Evolutionary conservation across 2,888 invertebrate genomes (phyloP), one percentile per base, ranked within the genome.

Genomic region (Pilophorus perplexus): DNA sequence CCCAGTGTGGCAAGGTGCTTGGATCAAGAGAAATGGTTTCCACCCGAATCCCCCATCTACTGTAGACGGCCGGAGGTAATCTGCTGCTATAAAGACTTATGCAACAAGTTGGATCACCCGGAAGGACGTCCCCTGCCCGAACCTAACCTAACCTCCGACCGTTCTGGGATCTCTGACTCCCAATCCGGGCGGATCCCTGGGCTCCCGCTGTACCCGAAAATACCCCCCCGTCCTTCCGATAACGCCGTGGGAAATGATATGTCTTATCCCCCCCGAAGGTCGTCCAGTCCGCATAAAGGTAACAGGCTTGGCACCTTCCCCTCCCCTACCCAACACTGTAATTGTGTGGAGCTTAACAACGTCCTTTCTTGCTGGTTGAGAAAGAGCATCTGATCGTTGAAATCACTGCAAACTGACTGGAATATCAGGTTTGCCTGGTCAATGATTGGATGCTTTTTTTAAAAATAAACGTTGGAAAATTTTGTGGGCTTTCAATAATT

Each of bases 11-110:
- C 14, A n/a, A 82, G 83, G 77, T 83, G 83, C 76, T 75, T 81
- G 74, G 74, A 79, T 73, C 78, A 77, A 77, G 73, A 74, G 70
- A 73, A 78, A 68, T 80, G 80, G 81, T 82, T 85, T 75, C 85
- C 85, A 73, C 84, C 84, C 73, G 85, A 84, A 77, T 77, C 79
- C 73, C 81, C 84, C 52, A 37, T 54, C 40, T 27, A 14, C 23
- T 69, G 69, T 64, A 67, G 52, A 42, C 18, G 62, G 18, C 3
- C 25, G n/a, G 28, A 62, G 20, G 38, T 38, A 18, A 14, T 22
- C 68, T 69, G 67, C 54, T 50, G 59, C 33, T 5, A 14, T 18
- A 46, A 27, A 5, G 67, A 67, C 50, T 60, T 67, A 57, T 69
- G 67, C 67, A 67, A 70, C 59, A 64, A 42, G 64, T 57, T 22